Evolutionary conservation across 2,797 vertebrate species (phyloP).

Genomic region (Anniella stebbinsi): DNA sequence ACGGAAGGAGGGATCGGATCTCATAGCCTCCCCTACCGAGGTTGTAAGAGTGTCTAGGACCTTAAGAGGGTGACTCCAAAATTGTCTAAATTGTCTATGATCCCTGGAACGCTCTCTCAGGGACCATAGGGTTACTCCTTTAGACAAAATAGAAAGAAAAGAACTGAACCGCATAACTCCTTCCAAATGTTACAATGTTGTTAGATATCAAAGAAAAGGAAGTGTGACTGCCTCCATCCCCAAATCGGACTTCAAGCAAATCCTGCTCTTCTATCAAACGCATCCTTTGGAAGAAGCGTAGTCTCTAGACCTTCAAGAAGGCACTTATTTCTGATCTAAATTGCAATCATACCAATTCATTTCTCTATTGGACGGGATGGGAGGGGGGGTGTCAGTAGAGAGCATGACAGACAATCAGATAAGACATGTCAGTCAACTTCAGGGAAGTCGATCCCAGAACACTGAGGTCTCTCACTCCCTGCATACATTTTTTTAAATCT

Average conservation of each 20-base stretch:
- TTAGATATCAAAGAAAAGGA: neutral
- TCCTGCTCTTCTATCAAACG: neutral
- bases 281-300: neutral
- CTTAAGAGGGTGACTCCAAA: too few species aligned
- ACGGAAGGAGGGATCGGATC: too few species aligned
- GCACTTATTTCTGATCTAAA: neutral
- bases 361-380: neutral
- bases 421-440: constrained; percentile 3
- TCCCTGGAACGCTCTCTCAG: too few species aligned
- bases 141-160: too few species aligned
- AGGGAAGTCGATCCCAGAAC: neutral
- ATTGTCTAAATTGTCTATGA: too few species aligned
- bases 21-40: too few species aligned
- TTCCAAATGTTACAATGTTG: neutral
- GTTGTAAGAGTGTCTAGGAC: too few species aligned
- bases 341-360: neutral
- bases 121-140: too few species aligned
- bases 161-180: too few species aligned
- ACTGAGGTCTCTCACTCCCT: constrained; percentile 10
- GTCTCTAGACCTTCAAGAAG: neutral
- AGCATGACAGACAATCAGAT: neutral
- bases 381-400: neutral
- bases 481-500: constrained; percentile 59
- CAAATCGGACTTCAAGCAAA: neutral
- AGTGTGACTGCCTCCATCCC: neutral